Evolutionary conservation across 2,888 invertebrate species (phyloP).

Genomic region (Agriotes lineatus): DNA sequence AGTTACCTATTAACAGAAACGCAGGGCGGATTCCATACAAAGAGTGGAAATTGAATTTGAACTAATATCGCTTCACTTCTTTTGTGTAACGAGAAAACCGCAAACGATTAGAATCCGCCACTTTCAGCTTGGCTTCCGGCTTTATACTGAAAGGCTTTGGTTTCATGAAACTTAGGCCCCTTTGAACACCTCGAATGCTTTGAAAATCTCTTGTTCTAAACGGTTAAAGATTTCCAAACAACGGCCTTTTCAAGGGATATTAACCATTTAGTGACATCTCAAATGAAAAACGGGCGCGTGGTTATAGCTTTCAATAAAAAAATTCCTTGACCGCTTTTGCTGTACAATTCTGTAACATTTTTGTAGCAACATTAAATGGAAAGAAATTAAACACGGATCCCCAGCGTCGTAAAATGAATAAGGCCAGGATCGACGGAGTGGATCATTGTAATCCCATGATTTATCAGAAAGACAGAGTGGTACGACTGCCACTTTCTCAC

Average conservation of each 20-base stretch:
- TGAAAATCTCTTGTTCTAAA: slow-evolving; percentile 14
- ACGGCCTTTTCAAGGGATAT: not conserved
- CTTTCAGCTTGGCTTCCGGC: slow-evolving; percentile 2
- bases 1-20: not conserved
- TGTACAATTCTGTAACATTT: no score
- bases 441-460: slow-evolving; percentile 42
- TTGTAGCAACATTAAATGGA: slow-evolving; percentile 17
- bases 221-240: not conserved
- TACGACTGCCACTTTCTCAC: slow-evolving; percentile 36
- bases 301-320: no score
- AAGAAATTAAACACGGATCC: slow-evolving; percentile 19
- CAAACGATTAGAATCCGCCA: slow-evolving; percentile 5
- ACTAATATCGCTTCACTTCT: slow-evolving; percentile 8
- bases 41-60: not conserved
- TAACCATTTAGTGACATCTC: no score
- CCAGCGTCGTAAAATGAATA: slow-evolving; percentile 30
- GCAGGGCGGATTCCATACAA: not conserved
- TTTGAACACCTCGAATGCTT: slow-evolving; percentile 10
- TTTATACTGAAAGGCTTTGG: slow-evolving; percentile 9
- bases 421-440: slow-evolving; percentile 28
- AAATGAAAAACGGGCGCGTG: no score
- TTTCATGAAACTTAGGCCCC: slow-evolving; percentile 1
- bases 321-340: no score
- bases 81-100: slow-evolving; percentile 10
- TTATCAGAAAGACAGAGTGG: slow-evolving; percentile 37